These are phyloP conservation scores for Calameuta pallipes DNA, from an alignment of 2,888 invertebrate species.

Conservation along the genomic window DNA sequence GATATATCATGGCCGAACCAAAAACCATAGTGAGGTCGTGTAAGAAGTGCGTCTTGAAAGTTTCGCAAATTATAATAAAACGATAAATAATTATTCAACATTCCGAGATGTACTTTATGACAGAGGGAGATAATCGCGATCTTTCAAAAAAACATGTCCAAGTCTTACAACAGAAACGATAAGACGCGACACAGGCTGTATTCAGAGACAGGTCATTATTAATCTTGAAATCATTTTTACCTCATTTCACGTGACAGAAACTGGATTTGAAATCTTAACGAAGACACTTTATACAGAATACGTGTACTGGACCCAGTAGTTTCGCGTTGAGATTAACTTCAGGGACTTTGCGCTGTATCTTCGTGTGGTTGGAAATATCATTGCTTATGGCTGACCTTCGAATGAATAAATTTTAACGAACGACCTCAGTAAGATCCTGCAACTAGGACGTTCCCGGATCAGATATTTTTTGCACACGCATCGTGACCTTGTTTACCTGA, in stretches of 20 bases:
- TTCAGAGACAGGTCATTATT: background rate
- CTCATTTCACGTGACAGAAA: background rate
- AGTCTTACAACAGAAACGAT: background rate
- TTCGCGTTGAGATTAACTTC: background rate
- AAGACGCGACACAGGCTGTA: background rate
- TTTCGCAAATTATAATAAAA: background rate
- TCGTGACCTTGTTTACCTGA: slow-evolving; percentile 13
- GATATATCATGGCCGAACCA: background rate
- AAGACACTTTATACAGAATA: background rate
- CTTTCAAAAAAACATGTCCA: background rate
- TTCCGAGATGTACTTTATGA: background rate
- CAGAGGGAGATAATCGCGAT: background rate
- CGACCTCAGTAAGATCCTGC: background rate
- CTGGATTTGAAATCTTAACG: background rate
- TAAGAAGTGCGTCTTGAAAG: background rate
- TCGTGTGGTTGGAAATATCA: background rate
- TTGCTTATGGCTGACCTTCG: background rate
- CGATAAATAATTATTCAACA: background rate
- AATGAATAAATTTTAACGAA: background rate
- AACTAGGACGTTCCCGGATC: background rate
- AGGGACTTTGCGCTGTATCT: background rate
- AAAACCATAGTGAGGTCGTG: background rate
- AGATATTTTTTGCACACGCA: slow-evolving; percentile 2
- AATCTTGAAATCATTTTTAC: background rate
- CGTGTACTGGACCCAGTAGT: background rate